Evolutionary conservation across 1,140 invertebrate species (phyloP), one percentile per base, ranked within the genome.

Genomic region (Medauroidea extradentata): DNA sequence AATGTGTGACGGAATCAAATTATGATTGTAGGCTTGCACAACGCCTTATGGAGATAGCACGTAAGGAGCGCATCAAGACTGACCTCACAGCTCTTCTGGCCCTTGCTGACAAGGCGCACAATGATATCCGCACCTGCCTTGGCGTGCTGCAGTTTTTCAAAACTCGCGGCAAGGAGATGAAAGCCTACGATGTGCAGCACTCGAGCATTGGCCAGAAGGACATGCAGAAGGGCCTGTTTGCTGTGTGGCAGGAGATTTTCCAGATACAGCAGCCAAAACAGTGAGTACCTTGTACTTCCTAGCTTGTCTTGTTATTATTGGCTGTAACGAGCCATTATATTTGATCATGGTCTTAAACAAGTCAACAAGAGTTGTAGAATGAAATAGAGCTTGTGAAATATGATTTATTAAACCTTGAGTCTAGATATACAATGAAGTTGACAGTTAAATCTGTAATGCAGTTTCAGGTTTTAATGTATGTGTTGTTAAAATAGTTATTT

Each of bases 121-220:
- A 91, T 73, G 93, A 96, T 77, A 87, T 96, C n/a, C 78, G 93
- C 44, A 86, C 91, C 14, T 96, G 93, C 77, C 79, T 96, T 11
- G 89, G 90, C 34, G 84, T 91, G 16, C 77, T 96, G 54, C 91
- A 95, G 71, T 94, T 92, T 71, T 84, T 87, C 53, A 71, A 76
- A 41, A 63, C 69, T n/a, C 69, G 69, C 60, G 68, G 52, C 18
- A 46, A 44, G 63, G 62, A 69, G 57, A 65, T 93, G 3, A 85
- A 78, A 8, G 67, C 90, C 43, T 77, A 79, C 21, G 83, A 89
- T 67, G 78, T 94, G 38, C 76, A 86, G 16, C 83, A 82, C 61
- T 75, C 83, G 18, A 85, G 83, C 67, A 78, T 96, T 13, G 93
- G 91, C 0, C 81, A 87, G 52, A 98, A 96, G 73, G 93, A 98